These are phyloP conservation scores for Galerucella nymphaeae DNA, from an alignment of 2,888 invertebrate genomes.

Conservation along the genomic window DNA sequence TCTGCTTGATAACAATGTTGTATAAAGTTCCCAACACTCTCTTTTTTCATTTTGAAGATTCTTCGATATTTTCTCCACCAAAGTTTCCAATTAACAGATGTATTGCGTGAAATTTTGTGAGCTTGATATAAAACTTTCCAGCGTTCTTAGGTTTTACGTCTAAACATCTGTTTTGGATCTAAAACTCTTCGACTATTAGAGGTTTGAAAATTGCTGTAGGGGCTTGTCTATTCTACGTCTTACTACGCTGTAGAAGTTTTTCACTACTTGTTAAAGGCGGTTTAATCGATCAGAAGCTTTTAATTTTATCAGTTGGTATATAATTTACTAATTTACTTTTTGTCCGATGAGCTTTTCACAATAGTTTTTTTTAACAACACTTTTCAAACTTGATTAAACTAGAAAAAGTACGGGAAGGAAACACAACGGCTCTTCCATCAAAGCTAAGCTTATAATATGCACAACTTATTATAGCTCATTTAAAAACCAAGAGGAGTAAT, in stretches of 20 bases:
- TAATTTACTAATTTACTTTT: slow-evolving; percentile 42
- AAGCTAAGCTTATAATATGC: too few relatives aligned
- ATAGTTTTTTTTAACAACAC: neutral
- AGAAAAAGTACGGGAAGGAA: too few relatives aligned
- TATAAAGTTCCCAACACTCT: slow-evolving; percentile 4
- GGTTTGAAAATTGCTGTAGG: slow-evolving; percentile 21
- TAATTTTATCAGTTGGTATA: slow-evolving; percentile 46
- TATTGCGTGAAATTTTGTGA: slow-evolving; percentile 26
- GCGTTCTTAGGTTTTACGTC: slow-evolving; percentile 3
- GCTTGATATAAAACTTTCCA: slow-evolving; percentile 13
- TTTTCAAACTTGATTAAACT: neutral
- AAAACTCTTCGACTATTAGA: slow-evolving; percentile 26
- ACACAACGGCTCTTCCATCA: too few relatives aligned
- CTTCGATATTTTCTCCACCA: slow-evolving; percentile 23
- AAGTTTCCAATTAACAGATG: slow-evolving; percentile 35
- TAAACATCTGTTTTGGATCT: slow-evolving; percentile 32
- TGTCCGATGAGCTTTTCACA: slow-evolving; percentile 8
- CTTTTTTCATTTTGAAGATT: neutral
- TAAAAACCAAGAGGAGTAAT: too few relatives aligned
- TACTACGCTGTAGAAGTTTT: slow-evolving; percentile 29
- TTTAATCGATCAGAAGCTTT: slow-evolving; percentile 47
- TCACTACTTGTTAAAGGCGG: slow-evolving; percentile 32
- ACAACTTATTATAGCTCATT: too few relatives aligned
- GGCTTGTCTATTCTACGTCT: slow-evolving; percentile 35
- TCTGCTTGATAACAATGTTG: neutral